Percentiles rank a stretch among this genome's conserved stretches.
These are phyloP conservation scores for Cyanocitta stelleri DNA, from an alignment of 2,113 vertebrate genomes.

Conservation along the genomic window DNA sequence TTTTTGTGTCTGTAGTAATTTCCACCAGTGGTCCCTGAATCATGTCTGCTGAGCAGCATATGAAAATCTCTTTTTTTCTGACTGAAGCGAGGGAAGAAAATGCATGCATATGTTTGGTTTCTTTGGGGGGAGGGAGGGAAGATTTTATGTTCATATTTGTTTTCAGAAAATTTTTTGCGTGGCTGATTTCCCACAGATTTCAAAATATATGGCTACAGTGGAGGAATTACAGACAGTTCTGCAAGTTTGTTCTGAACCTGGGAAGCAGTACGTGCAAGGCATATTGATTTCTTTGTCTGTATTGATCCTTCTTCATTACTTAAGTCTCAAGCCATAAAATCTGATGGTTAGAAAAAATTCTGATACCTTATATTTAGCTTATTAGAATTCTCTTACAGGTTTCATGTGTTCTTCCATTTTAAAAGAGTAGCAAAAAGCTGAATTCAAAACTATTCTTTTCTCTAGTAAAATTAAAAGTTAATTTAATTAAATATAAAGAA, in stretches of 20 bases:
- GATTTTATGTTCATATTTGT: neutral
- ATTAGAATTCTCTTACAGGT: neutral
- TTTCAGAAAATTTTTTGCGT: neutral
- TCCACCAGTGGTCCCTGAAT: neutral
- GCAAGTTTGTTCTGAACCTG: neutral
- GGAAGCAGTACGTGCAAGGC: neutral
- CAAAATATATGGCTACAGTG: neutral
- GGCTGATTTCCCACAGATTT: neutral
- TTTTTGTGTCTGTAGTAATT: neutral
- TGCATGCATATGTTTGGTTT: neutral
- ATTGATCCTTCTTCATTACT: constrained; percentile 13
- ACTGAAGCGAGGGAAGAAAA: neutral
- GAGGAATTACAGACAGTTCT: neutral
- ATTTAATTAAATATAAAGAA: neutral
- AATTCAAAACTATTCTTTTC: neutral
- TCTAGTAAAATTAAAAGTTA: neutral
- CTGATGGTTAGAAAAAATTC: neutral
- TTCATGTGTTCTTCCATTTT: neutral
- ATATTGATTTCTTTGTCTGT: constrained; percentile 17
- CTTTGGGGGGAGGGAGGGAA: neutral
- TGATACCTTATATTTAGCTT: neutral
- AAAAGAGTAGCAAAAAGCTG: neutral
- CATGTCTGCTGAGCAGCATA: neutral
- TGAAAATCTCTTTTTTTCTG: neutral
- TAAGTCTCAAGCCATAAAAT: constrained; percentile 20